Conservation (phyloP, 2,797 vertebrate species). For the Gymnoscopelus braueri region DNA sequence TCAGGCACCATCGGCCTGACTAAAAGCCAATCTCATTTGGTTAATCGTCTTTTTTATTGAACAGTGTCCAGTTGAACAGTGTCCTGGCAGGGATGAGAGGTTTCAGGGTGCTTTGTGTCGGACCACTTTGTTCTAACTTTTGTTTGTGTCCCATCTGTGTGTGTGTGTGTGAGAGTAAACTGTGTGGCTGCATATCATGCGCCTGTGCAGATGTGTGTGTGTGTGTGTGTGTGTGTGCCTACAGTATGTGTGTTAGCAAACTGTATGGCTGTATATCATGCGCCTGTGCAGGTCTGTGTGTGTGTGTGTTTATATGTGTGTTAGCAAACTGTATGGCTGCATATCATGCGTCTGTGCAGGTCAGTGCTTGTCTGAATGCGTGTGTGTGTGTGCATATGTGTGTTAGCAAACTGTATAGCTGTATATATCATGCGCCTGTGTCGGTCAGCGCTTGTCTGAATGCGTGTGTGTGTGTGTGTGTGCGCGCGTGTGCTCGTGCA, state of each 20-base stretch:
- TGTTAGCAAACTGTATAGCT: too few relatives aligned
- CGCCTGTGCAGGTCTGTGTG: background rate
- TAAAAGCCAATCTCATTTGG: background rate
- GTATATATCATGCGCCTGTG: too few relatives aligned
- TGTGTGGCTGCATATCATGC: too few relatives aligned
- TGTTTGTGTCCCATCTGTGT: background rate
- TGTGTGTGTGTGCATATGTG: background rate
- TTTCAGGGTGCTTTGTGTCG: conserved; percentile 38
- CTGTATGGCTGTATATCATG: too few relatives aligned
- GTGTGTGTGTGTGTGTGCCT: background rate
- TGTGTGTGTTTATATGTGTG: background rate
- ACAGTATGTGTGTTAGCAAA: too few relatives aligned
- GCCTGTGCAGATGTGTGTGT: background rate
- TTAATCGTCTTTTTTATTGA: conserved; percentile 18
- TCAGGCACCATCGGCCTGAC: background rate
- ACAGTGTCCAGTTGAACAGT: conserved; percentile 31
- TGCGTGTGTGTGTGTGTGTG: conserved; percentile 6
- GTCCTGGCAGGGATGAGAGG: conserved; percentile 18
- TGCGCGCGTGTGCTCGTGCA: background rate
- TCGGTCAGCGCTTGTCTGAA: background rate
- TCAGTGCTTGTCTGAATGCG: conserved; percentile 7
- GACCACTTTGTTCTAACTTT: conserved; percentile 23
- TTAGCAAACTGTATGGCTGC: too few relatives aligned
- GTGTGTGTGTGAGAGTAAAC: background rate
- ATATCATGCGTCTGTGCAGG: too few relatives aligned